Evolutionary conservation across 2,113 vertebrate species (phyloP).

Genomic region (Tricholaema leucomelas): DNA sequence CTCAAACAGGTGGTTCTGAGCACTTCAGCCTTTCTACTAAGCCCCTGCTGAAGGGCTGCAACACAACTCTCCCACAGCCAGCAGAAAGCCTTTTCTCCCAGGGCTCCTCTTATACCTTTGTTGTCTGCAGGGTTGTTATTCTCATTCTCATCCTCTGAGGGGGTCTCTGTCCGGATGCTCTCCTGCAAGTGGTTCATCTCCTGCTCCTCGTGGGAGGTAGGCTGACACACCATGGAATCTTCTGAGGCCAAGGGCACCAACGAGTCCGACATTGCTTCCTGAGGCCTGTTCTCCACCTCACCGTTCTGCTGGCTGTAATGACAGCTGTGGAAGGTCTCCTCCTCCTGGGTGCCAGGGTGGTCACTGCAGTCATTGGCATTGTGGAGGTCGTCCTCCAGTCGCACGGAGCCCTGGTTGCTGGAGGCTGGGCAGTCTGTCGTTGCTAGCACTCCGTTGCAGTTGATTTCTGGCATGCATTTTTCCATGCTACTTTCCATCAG

Average conservation of each 20-base stretch:
- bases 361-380: slow-evolving; percentile 80
- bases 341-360: slow-evolving; percentile 32
- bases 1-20: background rate
- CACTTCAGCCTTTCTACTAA: background rate
- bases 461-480: slow-evolving; percentile 74
- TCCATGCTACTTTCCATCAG: slow-evolving; percentile 53
- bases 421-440: slow-evolving; percentile 53
- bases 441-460: slow-evolving; percentile 81
- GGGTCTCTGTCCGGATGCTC: slow-evolving; percentile 72
- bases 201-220: slow-evolving; percentile 14
- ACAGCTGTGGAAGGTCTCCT: slow-evolving; percentile 24
- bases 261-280: slow-evolving; percentile 60
- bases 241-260: slow-evolving; percentile 46
- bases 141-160: slow-evolving; percentile 77
- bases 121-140: slow-evolving; percentile 68
- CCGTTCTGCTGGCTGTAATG: slow-evolving; percentile 52
- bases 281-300: slow-evolving; percentile 50
- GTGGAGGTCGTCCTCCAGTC: slow-evolving; percentile 80
- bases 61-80: background rate
- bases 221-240: slow-evolving; percentile 71
- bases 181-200: slow-evolving; percentile 75
- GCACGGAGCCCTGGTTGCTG: slow-evolving; percentile 61
- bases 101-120: slow-evolving; percentile 69
- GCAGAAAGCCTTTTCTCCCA: background rate
- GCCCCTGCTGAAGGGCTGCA: accelerated